Evolutionary conservation across 1,140 invertebrate genomes (phyloP), one percentile per base, ranked within the genome.

Genomic region (Brachionus rotundiformis): DNA sequence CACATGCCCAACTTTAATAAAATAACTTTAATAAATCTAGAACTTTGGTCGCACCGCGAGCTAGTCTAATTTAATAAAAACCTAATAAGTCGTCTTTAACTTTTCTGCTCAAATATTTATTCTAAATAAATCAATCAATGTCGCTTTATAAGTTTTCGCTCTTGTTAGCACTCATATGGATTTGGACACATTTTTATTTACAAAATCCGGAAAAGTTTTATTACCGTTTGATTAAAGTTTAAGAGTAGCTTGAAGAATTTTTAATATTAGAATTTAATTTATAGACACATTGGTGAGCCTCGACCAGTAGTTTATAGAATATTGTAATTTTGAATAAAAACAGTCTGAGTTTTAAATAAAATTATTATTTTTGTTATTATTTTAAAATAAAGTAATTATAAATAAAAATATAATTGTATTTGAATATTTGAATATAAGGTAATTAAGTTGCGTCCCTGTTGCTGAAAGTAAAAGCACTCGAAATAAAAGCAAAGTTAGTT

Each of bases 31-130:
- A 54, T 54, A 54, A 54, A 54, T 19, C 23, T 54, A 54, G 47
- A 54, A 54, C 47, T 54, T 54, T 54, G 47, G 47, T 54, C 47
- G n/a, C 16, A 54, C 47, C 47, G 47, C 47, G 47, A 54, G 23
- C 47, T 54, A 54, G 47, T 54, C 47, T 54, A 54, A 54, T 54
- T 54, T 54, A 54, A 54, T 54, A 54, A 54, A 54, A 54, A 54
- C 47, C 47, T 54, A 54, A 54, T 54, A 54, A 54, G 47, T 54
- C 47, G 47, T 54, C 47, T 54, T 54, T 54, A 54, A 54, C 47
- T 54, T 25, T 19, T 54, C 47, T 54, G 47, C 47, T 54, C 47
- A 54, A 54, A 54, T 54, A 54, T 54, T 54, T 54, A 54, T 54
- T 54, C 47, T 54, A 54, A 54, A 54, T 54, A 54, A 54, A 54